Percentiles rank a stretch among this genome's conserved stretches.
Evolutionary conservation across 2,797 vertebrate genomes (phyloP).

Genomic region (Labeo calbasu): DNA sequence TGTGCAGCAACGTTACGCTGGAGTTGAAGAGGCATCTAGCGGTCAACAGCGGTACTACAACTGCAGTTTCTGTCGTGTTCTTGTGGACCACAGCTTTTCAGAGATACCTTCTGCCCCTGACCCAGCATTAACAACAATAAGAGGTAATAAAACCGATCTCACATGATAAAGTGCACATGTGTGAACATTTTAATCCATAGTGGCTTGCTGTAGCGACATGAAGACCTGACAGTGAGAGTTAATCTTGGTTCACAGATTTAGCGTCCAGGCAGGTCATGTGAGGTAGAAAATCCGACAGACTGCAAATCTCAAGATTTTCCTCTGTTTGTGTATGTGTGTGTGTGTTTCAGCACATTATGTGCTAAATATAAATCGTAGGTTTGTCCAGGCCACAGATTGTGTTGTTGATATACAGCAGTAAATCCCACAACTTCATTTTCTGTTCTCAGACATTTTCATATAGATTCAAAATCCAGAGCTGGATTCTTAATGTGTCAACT

Average conservation of each 20-base stretch:
- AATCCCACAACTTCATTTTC: slow-evolving; percentile 25
- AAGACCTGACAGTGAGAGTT: not conserved
- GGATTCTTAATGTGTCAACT: slow-evolving; percentile 1
- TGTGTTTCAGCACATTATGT: slow-evolving; percentile 7
- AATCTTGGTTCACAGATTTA: slow-evolving; percentile 22
- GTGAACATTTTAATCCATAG: not conserved
- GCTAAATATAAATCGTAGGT: slow-evolving; percentile 9
- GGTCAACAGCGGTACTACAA: slow-evolving; percentile 69
- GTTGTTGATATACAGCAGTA: slow-evolving; percentile 5
- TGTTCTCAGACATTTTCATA: not conserved
- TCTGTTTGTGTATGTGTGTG: not conserved
- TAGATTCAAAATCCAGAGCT: slow-evolving; percentile 1
- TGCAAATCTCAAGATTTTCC: slow-evolving; percentile 5
- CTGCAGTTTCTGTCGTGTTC: not conserved
- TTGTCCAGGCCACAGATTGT: not conserved
- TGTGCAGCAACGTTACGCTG: slow-evolving; percentile 61
- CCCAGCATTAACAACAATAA: not conserved
- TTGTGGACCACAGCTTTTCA: not conserved
- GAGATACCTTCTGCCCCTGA: not conserved
- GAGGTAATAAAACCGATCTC: not conserved
- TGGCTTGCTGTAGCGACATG: not conserved
- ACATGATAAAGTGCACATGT: not conserved
- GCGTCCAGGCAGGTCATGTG: slow-evolving; percentile 21
- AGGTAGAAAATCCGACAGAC: slow-evolving; percentile 19
- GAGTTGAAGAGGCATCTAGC: slow-evolving; percentile 79